A percentile compares a stretch with the other conserved stretches of the same genome.
Evolutionary conservation across 2,113 vertebrate genomes (phyloP).

Genomic region (Oceanodroma tethys): DNA sequence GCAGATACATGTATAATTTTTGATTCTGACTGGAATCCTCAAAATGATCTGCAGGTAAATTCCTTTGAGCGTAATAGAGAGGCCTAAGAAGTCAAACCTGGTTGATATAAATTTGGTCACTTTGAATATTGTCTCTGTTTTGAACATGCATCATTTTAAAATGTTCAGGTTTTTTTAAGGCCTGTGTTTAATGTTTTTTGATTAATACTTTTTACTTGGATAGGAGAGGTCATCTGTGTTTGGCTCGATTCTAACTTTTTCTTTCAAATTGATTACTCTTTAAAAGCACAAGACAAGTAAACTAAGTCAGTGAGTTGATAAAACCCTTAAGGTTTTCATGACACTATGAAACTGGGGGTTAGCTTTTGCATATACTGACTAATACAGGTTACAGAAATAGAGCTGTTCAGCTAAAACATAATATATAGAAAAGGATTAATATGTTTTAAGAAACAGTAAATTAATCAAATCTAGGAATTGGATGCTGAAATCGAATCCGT

Average conservation of each 20-base stretch:
- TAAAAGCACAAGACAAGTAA: neutral
- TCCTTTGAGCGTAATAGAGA: neutral
- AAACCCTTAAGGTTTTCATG: neutral
- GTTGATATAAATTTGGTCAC: neutral
- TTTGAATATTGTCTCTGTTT: neutral
- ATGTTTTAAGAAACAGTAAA: neutral
- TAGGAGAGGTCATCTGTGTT: neutral
- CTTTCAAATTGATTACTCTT: neutral
- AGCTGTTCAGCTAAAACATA: neutral
- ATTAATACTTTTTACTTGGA: neutral
- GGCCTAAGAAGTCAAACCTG: neutral
- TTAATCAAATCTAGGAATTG: neutral
- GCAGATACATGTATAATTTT: conserved; percentile 99
- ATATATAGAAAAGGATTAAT: neutral
- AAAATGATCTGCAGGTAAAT: conserved; percentile 95
- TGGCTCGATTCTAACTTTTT: neutral
- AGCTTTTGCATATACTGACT: neutral
- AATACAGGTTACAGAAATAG: neutral
- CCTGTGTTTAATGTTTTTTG: neutral
- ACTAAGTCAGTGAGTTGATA: neutral
- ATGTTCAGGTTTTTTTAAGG: neutral
- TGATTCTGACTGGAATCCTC: conserved; percentile 99
- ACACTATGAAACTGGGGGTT: rapidly evolving
- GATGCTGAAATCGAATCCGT: neutral
- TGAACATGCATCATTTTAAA: neutral